A percentile compares a stretch with the other conserved stretches of the same genome.
phyloP scores from a whole-genome alignment of 2,113 vertebrate genomes.

The Brachypodius melanocephalos region DNA sequence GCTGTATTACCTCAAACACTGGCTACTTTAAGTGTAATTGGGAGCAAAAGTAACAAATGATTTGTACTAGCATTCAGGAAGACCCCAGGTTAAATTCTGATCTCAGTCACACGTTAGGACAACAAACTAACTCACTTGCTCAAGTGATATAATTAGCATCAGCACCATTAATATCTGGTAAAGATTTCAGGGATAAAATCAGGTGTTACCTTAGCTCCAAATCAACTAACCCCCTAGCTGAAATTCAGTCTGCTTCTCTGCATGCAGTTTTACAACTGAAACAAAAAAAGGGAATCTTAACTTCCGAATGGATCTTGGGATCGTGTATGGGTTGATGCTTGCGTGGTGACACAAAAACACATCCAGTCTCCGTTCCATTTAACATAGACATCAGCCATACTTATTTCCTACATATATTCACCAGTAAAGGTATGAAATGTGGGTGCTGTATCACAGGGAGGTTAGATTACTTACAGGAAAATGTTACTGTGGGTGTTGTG shows the following conservation, averaged over 20 bases:
- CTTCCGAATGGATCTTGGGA: not conserved
- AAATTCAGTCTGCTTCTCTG: not conserved
- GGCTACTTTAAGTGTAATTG: constrained; percentile 31
- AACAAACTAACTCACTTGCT: not conserved
- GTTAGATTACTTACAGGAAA: not conserved
- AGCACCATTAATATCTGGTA: not conserved
- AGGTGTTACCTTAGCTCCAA: constrained; percentile 26
- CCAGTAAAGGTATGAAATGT: not conserved
- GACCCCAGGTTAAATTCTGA: constrained; percentile 11
- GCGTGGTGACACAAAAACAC: not conserved
- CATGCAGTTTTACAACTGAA: not conserved
- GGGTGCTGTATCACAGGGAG: not conserved
- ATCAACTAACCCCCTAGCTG: not conserved
- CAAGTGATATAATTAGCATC: not conserved
- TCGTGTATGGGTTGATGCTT: not conserved
- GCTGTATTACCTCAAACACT: not conserved
- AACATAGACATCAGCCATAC: not conserved
- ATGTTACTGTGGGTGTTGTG: not conserved
- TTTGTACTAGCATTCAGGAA: not conserved
- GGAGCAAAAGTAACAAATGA: constrained; percentile 52
- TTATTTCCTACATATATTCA: not conserved
- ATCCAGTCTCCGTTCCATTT: constrained; percentile 23
- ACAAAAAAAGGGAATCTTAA: not conserved
- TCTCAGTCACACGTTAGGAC: not conserved
- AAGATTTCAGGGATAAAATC: not conserved